phyloP scores from a whole-genome alignment of 2,888 invertebrate species.

The Campopleginae sp. region DNA sequence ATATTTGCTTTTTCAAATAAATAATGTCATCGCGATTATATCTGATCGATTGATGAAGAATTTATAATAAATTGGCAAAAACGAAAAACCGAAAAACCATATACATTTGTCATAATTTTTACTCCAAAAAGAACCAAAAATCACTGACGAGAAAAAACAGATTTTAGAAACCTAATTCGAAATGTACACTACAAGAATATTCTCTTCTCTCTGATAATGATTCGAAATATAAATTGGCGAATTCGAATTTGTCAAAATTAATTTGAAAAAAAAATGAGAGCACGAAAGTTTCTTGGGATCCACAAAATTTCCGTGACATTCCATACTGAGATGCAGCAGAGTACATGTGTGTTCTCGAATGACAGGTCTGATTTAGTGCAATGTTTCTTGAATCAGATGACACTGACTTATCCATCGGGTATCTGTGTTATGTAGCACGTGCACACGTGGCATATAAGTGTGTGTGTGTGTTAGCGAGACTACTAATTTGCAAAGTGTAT shows the following conservation, averaged over 20 bases:
- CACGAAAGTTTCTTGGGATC: not conserved
- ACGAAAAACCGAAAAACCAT: not conserved
- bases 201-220: not conserved
- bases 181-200: not conserved
- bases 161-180: not conserved
- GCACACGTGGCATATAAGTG: not conserved
- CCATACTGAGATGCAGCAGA: not conserved
- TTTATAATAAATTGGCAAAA: not conserved
- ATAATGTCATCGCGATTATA: too few species aligned
- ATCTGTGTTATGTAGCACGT: too few species aligned
- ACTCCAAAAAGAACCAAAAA: not conserved
- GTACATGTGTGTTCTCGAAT: not conserved
- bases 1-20: too few species aligned
- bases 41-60: not conserved
- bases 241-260: not conserved
- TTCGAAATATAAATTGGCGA: not conserved
- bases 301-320: not conserved
- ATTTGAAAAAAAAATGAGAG: not conserved
- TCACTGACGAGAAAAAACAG: not conserved
- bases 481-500: slow-evolving; percentile 18
- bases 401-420: slow-evolving; percentile 4
- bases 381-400: slow-evolving; percentile 34
- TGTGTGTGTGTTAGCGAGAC: not conserved
- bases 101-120: not conserved
- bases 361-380: slow-evolving; percentile 16